A percentile compares a stretch with the other conserved stretches of the same genome.
These are phyloP conservation scores for Cranoglanis bouderius DNA, from an alignment of 2,113 vertebrate species.

Conservation along the genomic window DNA sequence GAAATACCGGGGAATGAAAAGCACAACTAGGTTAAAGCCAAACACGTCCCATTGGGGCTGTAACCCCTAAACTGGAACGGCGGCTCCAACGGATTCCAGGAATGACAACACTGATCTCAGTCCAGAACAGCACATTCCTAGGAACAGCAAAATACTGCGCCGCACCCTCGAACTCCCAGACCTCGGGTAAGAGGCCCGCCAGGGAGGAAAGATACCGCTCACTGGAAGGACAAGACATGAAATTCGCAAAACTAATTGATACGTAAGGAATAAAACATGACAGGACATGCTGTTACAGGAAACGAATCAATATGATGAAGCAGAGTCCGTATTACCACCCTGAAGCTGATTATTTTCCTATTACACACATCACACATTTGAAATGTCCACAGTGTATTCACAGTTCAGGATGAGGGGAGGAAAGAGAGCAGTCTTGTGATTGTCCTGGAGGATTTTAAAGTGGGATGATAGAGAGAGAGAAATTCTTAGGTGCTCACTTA, in stretches of 20 bases:
- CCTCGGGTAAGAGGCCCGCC: neutral
- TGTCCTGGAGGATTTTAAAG: neutral
- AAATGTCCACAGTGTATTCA: neutral
- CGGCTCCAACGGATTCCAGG: neutral
- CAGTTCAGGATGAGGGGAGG: neutral
- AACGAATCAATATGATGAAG: neutral
- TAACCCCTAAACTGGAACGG: neutral
- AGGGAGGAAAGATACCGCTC: neutral
- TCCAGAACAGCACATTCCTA: neutral
- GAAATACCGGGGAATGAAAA: neutral
- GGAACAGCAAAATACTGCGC: neutral
- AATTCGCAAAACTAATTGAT: neutral
- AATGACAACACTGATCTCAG: neutral
- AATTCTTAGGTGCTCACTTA: no score
- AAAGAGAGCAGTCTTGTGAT: neutral
- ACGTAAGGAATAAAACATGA: neutral
- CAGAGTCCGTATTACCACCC: neutral
- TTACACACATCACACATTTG: neutral
- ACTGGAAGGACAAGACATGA: neutral
- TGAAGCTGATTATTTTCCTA: neutral
- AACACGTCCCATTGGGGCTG: neutral
- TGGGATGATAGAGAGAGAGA: no score
- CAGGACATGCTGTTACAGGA: neutral
- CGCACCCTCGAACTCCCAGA: neutral
- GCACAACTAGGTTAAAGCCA: neutral